Evolutionary conservation across 2,888 invertebrate species (phyloP).

Genomic region (Deilephila porcellus): DNA sequence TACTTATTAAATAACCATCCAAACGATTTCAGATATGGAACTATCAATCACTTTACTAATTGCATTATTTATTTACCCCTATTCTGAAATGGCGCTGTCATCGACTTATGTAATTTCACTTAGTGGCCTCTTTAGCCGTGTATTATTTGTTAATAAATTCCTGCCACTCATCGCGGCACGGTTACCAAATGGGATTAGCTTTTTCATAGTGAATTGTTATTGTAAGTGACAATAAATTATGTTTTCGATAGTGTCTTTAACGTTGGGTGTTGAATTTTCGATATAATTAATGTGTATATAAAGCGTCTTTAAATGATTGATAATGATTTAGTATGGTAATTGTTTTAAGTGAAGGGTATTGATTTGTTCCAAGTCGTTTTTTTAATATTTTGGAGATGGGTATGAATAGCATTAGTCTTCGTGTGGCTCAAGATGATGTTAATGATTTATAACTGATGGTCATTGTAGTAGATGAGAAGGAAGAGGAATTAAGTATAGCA

Average conservation of each 20-base stretch:
- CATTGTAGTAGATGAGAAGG: no score
- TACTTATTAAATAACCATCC: constrained; percentile 51
- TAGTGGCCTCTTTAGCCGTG: constrained; percentile 65
- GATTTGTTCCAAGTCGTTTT: no score
- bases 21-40: constrained; percentile 50
- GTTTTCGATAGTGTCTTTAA: constrained; percentile 26
- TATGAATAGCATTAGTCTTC: no score
- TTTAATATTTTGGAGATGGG: no score
- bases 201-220: constrained; percentile 30
- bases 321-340: neutral
- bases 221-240: constrained; percentile 22
- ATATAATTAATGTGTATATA: neutral
- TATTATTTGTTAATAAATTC: constrained; percentile 66
- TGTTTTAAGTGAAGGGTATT: no score
- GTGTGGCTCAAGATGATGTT: no score
- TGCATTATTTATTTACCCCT: constrained; percentile 75
- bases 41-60: constrained; percentile 78
- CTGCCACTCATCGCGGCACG: constrained; percentile 54
- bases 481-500: no score
- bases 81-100: constrained; percentile 70
- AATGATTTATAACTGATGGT: no score
- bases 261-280: constrained; percentile 4
- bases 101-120: constrained; percentile 76
- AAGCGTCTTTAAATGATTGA: neutral
- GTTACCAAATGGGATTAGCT: constrained; percentile 47